A percentile compares a stretch with the other conserved stretches of the same genome.
Evolutionary conservation across 1,140 invertebrate species (phyloP).

Genomic region (Drosophila saltans): DNA sequence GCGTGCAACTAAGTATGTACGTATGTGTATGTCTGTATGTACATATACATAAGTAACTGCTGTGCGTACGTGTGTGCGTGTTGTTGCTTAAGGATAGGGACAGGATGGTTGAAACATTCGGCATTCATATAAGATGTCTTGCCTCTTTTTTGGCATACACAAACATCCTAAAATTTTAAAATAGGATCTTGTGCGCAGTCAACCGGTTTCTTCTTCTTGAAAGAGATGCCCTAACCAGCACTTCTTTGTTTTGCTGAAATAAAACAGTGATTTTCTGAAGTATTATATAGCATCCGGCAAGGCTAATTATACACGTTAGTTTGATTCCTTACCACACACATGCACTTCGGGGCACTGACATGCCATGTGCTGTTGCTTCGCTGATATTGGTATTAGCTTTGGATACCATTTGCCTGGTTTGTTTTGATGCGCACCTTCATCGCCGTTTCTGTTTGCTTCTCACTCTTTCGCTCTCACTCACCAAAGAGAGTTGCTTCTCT

Average conservation of each 20-base stretch:
- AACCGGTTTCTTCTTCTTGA: not conserved
- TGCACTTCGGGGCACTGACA: conserved; percentile 9
- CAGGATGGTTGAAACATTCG: conserved; percentile 2
- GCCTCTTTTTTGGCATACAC: conserved; percentile 36
- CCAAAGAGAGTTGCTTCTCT: conserved; percentile 27
- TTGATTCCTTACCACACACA: not conserved
- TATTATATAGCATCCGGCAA: not conserved
- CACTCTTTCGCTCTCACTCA: conserved; percentile 35
- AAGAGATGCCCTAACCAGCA: not conserved
- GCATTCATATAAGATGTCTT: conserved; percentile 43
- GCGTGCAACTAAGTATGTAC: conserved; percentile 27
- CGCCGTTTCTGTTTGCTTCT: conserved; percentile 35
- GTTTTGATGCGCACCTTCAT: conserved; percentile 64
- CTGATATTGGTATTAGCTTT: conserved; percentile 48
- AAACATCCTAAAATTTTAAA: conserved; percentile 15
- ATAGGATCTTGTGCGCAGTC: conserved; percentile 12
- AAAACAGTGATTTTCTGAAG: not conserved
- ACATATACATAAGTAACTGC: conserved; percentile 13
- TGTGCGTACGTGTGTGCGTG: conserved; percentile 11
- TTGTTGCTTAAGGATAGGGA: conserved; percentile 25
- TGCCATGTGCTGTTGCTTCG: conserved; percentile 40
- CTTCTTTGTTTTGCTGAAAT: not conserved
- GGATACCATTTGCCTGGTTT: conserved; percentile 51
- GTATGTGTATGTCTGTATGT: not conserved
- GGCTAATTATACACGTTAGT: conserved; percentile 1